phyloP scores from a whole-genome alignment of 2,797 vertebrate species.

The Serranus cabrilla region DNA sequence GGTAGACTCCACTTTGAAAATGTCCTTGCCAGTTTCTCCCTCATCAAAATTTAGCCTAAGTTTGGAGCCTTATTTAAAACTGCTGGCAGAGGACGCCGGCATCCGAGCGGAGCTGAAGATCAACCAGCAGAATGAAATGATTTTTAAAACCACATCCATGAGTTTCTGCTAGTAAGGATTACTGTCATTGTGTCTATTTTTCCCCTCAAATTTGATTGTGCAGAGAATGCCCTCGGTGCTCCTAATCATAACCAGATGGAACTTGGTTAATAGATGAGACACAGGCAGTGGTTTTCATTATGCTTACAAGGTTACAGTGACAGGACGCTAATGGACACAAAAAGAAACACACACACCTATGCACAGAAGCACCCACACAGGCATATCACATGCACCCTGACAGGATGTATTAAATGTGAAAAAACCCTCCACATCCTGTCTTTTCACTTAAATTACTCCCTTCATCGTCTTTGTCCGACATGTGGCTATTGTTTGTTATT shows the following conservation, averaged over 20 bases:
- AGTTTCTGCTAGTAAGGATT: slow-evolving; percentile 22
- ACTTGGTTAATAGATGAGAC: slow-evolving; percentile 51
- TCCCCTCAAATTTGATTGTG: slow-evolving; percentile 6
- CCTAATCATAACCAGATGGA: slow-evolving; percentile 54
- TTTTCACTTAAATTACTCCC: slow-evolving; percentile 9
- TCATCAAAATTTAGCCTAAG: too few relatives aligned
- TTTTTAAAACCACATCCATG: slow-evolving; percentile 27
- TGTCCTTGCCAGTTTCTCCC: too few relatives aligned
- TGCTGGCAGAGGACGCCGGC: too few relatives aligned
- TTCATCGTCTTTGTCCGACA: slow-evolving; percentile 18
- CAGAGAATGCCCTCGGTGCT: slow-evolving; percentile 21
- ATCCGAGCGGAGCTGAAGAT: too few relatives aligned
- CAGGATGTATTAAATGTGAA: slow-evolving; percentile 10
- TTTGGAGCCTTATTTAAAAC: too few relatives aligned
- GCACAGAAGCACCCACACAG: background rate
- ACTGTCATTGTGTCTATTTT: slow-evolving; percentile 32
- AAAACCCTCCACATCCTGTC: slow-evolving; percentile 29
- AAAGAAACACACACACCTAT: slow-evolving; percentile 12
- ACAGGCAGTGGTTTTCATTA: slow-evolving; percentile 59
- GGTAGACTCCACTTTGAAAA: too few relatives aligned
- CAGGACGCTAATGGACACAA: slow-evolving; percentile 35
- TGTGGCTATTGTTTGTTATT: slow-evolving; percentile 34
- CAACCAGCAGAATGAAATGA: slow-evolving; percentile 25
- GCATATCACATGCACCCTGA: slow-evolving; percentile 4
- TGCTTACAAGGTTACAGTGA: slow-evolving; percentile 59